Evolutionary conservation across 1,140 invertebrate species (phyloP), one percentile per base, ranked within the genome.

Genomic region (Drosophila guanche): DNA sequence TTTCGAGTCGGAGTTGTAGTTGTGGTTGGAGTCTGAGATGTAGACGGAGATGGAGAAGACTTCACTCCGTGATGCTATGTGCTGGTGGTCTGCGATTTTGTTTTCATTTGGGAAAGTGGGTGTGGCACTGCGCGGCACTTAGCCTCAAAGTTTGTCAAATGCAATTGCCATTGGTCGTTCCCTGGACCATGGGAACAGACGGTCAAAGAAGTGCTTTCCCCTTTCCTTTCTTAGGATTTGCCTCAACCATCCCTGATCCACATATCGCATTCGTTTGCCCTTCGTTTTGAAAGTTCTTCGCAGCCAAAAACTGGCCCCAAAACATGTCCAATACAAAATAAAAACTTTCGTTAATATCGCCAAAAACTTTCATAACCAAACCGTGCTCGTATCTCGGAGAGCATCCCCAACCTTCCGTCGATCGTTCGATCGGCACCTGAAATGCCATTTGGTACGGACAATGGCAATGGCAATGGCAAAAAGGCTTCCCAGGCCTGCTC

Each of bases 21-120:
- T n/a, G n/a, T n/a, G n/a, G n/a, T n/a, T n/a, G 16, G 33, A 45
- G 56, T n/a, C 45, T 27, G 46, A 16, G 62, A 61, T 25, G 23
- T 5, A 7, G 62, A 40, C 10, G 29, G 61, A 50, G 63, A 40
- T 67, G 63, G 47, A 37, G 33, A 10, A 37, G 33, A 37, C 33
- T 37, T 37, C 33, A 37, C 33, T 76, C 76, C 80, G 81, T 84
- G 80, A 73, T 85, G 80, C 75, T 81, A 81, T 81, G 16, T 20
- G 16, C 79, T 85, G 76, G 56, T 71, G 76, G 75, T 81, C 79
- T 60, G 71, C 59, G 81, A 85, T 73, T 84, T 85, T 84, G 80
- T 84, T 80, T 70, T 86, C 72, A 68, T 80, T 85, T 85, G 54
- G 80, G 80, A 85, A 85, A 85, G 80, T 86, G 80, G 72, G 72